Conservation (phyloP, 2,888 invertebrate species). For the Dryobotodes eremita region DNA sequence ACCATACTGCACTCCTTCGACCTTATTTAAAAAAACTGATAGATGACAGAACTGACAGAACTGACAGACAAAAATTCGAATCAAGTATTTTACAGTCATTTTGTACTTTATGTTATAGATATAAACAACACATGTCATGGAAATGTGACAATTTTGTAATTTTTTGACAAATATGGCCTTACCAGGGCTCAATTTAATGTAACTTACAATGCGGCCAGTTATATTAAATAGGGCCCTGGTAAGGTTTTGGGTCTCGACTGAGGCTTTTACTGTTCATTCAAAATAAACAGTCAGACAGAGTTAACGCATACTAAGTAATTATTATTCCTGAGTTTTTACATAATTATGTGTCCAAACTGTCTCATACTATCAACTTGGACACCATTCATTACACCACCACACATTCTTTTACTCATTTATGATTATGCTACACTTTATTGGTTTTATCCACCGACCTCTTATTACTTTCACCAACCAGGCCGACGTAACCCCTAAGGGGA, state of each 20-base stretch:
- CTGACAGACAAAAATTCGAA: background rate
- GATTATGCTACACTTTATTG: background rate
- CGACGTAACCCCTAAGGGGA: slow-evolving; percentile 69
- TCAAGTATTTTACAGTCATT: background rate
- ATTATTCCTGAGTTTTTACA: background rate
- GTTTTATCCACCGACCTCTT: background rate
- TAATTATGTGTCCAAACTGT: background rate
- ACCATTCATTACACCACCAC: too few relatives aligned
- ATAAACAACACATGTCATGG: background rate
- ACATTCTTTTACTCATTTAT: background rate
- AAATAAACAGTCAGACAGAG: background rate
- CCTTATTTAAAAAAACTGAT: background rate
- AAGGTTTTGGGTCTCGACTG: too few relatives aligned
- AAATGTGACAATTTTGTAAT: too few relatives aligned
- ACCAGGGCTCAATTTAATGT: too few relatives aligned
- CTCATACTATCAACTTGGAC: background rate
- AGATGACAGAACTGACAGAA: background rate
- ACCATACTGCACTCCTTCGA: too few relatives aligned
- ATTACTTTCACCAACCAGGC: slow-evolving; percentile 63
- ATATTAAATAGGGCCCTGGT: too few relatives aligned
- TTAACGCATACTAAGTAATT: background rate
- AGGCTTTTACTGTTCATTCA: background rate
- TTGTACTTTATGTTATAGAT: background rate
- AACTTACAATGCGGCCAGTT: too few relatives aligned
- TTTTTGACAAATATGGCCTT: too few relatives aligned